Percentiles rank a stretch among this genome's conserved stretches.
Evolutionary conservation across 1,140 invertebrate genomes (phyloP).

Genomic region (Hylyphantes graminicola): DNA sequence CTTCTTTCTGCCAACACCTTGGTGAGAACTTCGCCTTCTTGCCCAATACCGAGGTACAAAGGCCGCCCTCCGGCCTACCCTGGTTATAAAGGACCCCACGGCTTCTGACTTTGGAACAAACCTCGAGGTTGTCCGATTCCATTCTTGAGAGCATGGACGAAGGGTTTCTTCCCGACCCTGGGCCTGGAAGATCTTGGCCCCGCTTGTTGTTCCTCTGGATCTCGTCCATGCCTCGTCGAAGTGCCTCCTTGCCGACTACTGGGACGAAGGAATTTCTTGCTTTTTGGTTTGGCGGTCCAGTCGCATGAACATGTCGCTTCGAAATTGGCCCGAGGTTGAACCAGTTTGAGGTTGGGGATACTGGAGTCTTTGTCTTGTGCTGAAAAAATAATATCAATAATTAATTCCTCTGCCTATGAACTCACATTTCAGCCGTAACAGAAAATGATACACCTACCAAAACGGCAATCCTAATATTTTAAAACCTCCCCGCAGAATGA

Average conservation of each 20-base stretch:
- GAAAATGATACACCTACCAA: no score
- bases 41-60: conserved; percentile 40
- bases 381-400: no score
- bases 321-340: background rate
- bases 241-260: conserved; percentile 50
- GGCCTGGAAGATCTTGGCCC: conserved; percentile 46
- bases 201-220: conserved; percentile 3
- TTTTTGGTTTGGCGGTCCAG: background rate
- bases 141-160: conserved; percentile 49
- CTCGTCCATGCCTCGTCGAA: background rate
- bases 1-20: background rate
- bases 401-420: no score
- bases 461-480: no score
- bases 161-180: conserved; percentile 44
- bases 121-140: conserved; percentile 23
- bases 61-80: conserved; percentile 47
- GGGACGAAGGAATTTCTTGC: conserved; percentile 53
- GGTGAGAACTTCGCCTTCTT: conserved; percentile 7
- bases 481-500: no score
- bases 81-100: conserved; percentile 56
- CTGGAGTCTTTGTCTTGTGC: background rate
- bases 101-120: conserved; percentile 27
- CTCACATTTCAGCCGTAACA: no score
- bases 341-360: background rate
- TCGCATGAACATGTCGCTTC: conserved; percentile 13